Conservation (phyloP, 1,140 invertebrate genomes). For the Drosophila oshimai region DNA sequence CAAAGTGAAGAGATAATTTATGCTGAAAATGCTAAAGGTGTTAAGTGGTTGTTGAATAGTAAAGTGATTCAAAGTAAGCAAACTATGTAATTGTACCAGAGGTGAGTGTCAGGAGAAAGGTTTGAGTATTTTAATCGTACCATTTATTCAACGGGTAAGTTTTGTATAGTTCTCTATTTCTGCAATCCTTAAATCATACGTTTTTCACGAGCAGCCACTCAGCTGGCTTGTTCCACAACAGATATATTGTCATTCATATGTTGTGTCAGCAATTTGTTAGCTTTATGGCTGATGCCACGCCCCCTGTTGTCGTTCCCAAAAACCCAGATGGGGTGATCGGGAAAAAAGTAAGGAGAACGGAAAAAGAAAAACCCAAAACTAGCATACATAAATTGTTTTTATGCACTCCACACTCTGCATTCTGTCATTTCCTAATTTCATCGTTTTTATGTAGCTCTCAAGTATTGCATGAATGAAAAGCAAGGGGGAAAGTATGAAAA, state of each 20-base stretch:
- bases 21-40: background rate
- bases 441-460: background rate
- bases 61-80: background rate
- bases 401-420: constrained; percentile 34
- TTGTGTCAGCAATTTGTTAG: constrained; percentile 50
- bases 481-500: background rate
- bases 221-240: constrained; percentile 27
- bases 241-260: constrained; percentile 51
- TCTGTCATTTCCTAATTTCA: constrained; percentile 32
- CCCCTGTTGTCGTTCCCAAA: constrained; percentile 33
- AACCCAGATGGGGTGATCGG: constrained; percentile 4
- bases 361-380: constrained; percentile 26
- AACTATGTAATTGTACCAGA: background rate
- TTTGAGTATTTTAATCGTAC: background rate
- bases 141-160: background rate
- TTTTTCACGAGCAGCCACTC: constrained; percentile 11
- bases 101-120: no score
- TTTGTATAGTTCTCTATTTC: background rate
- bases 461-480: background rate
- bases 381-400: constrained; percentile 45
- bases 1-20: constrained; percentile 3
- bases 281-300: constrained; percentile 42
- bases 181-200: constrained; percentile 18
- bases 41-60: constrained; percentile 1
- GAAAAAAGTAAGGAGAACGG: constrained; percentile 24